Evolutionary conservation across 2,113 vertebrate genomes (phyloP).

Genomic region (Sceloporus tristichus): DNA sequence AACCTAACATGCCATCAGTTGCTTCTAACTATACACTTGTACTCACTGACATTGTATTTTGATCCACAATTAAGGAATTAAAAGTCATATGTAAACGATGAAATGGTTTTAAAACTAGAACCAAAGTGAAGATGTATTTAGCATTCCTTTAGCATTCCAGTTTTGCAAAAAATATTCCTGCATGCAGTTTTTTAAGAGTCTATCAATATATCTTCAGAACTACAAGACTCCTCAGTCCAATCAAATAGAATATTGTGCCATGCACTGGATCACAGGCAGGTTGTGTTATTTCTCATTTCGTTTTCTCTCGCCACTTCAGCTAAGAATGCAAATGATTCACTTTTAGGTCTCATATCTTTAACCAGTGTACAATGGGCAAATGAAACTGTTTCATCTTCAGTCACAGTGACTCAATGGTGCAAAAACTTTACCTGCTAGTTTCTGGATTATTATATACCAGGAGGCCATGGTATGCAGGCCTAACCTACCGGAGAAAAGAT

Average conservation of each 20-base stretch:
- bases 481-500: background rate
- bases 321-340: background rate
- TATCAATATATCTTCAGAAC: background rate
- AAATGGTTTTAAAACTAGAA: background rate
- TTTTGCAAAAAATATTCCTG: background rate
- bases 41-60: background rate
- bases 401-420: background rate
- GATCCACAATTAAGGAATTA: background rate
- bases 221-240: no score
- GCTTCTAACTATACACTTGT: background rate
- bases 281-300: background rate
- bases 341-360: background rate
- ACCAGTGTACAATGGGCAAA: background rate
- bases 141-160: background rate
- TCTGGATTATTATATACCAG: background rate
- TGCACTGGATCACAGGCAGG: background rate
- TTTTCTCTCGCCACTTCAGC: background rate
- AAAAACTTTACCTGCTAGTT: background rate
- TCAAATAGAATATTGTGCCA: background rate
- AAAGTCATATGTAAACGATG: background rate
- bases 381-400: background rate
- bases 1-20: background rate
- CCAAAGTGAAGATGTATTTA: background rate
- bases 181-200: background rate
- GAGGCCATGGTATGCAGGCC: no score